Conservation (phyloP, 2,888 invertebrate genomes). For the Gortyna flavago region DNA sequence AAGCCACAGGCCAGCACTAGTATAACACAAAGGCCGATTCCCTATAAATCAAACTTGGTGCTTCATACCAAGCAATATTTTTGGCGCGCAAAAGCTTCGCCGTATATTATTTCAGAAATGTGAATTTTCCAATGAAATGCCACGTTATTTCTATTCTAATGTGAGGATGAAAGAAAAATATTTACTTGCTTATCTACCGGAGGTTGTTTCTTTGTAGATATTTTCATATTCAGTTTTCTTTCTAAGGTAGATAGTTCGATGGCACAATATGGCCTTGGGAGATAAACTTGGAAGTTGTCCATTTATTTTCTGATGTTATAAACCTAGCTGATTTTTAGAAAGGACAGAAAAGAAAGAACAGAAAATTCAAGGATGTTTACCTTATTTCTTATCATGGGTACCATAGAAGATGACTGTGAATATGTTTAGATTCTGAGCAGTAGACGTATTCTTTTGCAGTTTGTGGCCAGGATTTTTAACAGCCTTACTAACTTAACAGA, state of each 20-base stretch:
- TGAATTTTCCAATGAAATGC: conserved; percentile 65
- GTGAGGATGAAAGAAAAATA: conserved; percentile 54
- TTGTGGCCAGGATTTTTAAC: background rate
- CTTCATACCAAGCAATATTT: conserved; percentile 64
- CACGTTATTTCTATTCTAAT: conserved; percentile 67
- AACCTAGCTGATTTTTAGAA: background rate
- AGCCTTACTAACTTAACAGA: background rate
- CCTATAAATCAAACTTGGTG: conserved; percentile 66
- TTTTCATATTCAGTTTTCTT: conserved; percentile 22
- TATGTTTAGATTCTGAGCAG: background rate
- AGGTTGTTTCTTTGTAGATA: conserved; percentile 33
- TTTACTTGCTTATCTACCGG: conserved; percentile 48
- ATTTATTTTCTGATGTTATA: background rate
- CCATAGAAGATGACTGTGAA: too few species aligned
- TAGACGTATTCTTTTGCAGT: background rate
- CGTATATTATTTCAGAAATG: conserved; percentile 66
- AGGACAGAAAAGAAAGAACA: background rate
- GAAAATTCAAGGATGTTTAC: too few species aligned
- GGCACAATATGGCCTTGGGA: background rate
- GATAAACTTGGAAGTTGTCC: background rate
- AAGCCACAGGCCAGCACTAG: conserved; percentile 35
- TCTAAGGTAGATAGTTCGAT: background rate
- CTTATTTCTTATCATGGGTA: background rate
- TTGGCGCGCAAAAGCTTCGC: conserved; percentile 62
- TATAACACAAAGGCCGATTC: conserved; percentile 54